These are phyloP conservation scores for Romanomermis culicivorax DNA, from an alignment of 2,888 invertebrate species.

Conservation along the genomic window DNA sequence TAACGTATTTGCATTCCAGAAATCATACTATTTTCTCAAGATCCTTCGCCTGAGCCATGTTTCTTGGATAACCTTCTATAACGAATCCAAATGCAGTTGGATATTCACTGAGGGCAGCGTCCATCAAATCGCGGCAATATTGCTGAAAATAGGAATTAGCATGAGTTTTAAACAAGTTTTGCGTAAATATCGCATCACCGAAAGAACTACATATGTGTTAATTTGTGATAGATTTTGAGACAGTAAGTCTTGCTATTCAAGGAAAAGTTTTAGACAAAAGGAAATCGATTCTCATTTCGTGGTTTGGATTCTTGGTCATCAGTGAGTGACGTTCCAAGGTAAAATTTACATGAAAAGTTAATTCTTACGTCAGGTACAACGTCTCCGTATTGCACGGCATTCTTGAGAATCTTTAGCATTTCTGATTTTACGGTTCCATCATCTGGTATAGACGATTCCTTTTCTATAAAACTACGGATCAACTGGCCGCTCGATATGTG, in stretches of 20 bases:
- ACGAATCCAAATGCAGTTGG: slow-evolving; percentile 30
- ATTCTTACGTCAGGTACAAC: slow-evolving; percentile 21
- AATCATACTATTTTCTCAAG: slow-evolving; percentile 20
- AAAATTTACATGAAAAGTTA: neutral
- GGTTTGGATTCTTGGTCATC: slow-evolving; percentile 1
- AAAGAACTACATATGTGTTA: too few species aligned
- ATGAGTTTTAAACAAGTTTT: too few species aligned
- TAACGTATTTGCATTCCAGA: too few species aligned
- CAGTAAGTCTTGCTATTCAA: too few species aligned
- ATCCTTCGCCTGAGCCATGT: slow-evolving; percentile 28
- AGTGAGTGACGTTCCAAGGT: neutral
- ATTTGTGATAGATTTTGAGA: too few species aligned
- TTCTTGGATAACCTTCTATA: slow-evolving; percentile 34
- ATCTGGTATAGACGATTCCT: too few species aligned
- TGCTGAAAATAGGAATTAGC: too few species aligned
- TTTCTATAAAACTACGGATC: slow-evolving; percentile 20
- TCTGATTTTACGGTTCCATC: neutral
- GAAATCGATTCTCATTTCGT: too few species aligned
- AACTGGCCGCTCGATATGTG: slow-evolving; percentile 27
- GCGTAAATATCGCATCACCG: too few species aligned
- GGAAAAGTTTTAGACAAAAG: too few species aligned
- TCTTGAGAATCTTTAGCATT: slow-evolving; percentile 22
- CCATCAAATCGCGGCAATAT: slow-evolving; percentile 28
- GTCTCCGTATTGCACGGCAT: slow-evolving; percentile 25
- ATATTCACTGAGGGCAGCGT: slow-evolving; percentile 23